Conservation (phyloP, 2,797 vertebrate genomes). For the Helostoma temminkii region DNA sequence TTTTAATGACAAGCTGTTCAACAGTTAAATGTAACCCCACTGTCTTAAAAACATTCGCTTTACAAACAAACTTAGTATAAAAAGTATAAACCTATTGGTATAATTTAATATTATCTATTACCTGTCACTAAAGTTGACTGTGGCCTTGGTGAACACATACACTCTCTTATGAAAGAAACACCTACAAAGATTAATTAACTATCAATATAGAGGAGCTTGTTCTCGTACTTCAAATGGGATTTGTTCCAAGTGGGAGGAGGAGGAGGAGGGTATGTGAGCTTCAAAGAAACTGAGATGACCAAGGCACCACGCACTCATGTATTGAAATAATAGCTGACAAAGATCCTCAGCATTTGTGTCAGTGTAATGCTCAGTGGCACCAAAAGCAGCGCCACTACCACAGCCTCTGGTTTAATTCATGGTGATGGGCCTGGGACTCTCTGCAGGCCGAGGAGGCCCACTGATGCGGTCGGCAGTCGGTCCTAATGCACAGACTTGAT, state of each 20-base stretch:
- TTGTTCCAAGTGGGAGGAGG: conserved; percentile 49
- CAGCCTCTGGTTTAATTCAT: conserved; percentile 79
- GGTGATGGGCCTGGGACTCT: conserved; percentile 82
- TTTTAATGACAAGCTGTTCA: too few relatives aligned
- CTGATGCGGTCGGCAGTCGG: conserved; percentile 76
- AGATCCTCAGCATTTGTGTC: conserved; percentile 81
- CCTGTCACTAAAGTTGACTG: too few relatives aligned
- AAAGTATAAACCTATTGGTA: background rate
- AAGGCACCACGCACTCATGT: conserved; percentile 78
- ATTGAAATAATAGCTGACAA: conserved; percentile 87
- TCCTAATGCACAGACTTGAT: conserved; percentile 75
- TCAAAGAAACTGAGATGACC: conserved; percentile 71
- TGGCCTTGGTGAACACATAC: background rate
- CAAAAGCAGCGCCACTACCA: conserved; percentile 78
- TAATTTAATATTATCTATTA: too few relatives aligned
- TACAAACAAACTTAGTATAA: background rate
- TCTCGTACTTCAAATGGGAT: conserved; percentile 46
- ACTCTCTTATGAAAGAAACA: conserved; percentile 1
- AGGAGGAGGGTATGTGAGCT: conserved; percentile 56
- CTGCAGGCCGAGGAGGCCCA: conserved; percentile 69
- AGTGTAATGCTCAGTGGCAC: conserved; percentile 84
- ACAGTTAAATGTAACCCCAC: background rate
- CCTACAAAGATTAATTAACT: conserved; percentile 43
- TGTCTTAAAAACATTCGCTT: background rate
- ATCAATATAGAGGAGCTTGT: conserved; percentile 33